Evolutionary conservation across 2,888 invertebrate genomes (phyloP).

Genomic region (Drosophila subsilvestris): DNA sequence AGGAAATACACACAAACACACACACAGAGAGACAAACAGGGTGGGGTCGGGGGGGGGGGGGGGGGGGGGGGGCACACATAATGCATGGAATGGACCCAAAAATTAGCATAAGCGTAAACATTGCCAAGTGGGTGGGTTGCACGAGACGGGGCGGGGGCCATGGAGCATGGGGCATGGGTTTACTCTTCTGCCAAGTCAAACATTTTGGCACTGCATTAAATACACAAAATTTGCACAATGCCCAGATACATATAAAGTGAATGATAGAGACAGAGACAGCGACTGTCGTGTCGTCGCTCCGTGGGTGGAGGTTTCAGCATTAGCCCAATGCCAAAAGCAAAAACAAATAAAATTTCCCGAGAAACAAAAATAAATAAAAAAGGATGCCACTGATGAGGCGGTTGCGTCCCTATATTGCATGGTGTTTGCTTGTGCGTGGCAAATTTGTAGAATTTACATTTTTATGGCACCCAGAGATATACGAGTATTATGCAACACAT

Average conservation of each 20-base stretch:
- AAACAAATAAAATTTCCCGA: conserved; percentile 68
- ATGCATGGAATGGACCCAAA: conserved; percentile 37
- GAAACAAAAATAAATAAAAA: conserved; percentile 35
- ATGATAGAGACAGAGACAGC: no score
- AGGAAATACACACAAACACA: background rate
- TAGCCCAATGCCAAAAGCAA: conserved; percentile 66
- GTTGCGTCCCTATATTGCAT: background rate
- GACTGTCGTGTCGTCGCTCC: background rate
- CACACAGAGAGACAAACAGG: background rate
- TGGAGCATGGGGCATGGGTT: background rate
- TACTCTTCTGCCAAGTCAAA: conserved; percentile 50
- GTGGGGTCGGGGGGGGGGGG: no score
- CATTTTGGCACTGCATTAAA: conserved; percentile 73
- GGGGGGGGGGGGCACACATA: background rate
- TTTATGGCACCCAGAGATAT: conserved; percentile 59
- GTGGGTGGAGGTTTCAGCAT: conserved; percentile 33
- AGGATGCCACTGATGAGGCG: conserved; percentile 20
- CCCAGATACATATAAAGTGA: background rate
- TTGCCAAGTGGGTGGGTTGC: conserved; percentile 44
- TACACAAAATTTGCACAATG: conserved; percentile 62
- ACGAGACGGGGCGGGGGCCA: no score
- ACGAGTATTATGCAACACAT: conserved; percentile 66
- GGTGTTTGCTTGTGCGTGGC: conserved; percentile 63
- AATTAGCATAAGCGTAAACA: conserved; percentile 77
- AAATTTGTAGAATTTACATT: conserved; percentile 70